Conservation (phyloP, 1,140 invertebrate genomes). For the Leptinotarsa texana region DNA sequence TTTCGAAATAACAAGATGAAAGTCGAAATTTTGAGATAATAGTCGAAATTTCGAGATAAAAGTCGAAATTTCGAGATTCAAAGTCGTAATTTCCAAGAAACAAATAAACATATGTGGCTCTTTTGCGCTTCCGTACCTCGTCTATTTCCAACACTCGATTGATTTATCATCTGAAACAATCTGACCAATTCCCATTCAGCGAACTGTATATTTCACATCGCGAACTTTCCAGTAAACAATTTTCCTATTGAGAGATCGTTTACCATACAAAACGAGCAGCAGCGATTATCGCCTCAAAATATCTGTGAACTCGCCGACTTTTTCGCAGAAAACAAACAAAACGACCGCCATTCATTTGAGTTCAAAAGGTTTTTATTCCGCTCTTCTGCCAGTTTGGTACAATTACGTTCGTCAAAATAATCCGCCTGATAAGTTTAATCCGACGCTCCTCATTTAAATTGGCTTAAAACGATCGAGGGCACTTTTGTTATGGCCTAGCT, state of each 20-base stretch:
- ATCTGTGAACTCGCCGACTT: background rate
- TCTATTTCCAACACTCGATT: no score
- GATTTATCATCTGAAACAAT: no score
- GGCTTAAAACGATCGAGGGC: background rate
- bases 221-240: background rate
- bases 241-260: background rate
- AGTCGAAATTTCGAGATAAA: no score
- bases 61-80: no score
- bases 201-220: background rate
- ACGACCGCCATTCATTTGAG: background rate
- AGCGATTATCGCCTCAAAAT: background rate
- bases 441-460: conserved; percentile 5
- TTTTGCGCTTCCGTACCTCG: no score
- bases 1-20: no score
- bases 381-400: background rate
- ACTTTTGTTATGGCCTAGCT: background rate
- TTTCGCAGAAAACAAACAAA: background rate
- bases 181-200: no score
- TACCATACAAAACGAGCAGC: background rate
- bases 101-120: no score
- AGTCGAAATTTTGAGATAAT: no score
- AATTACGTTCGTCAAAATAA: background rate
- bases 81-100: no score
- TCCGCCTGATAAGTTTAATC: background rate
- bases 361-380: conserved; percentile 6